Evolutionary conservation across 1,140 invertebrate genomes (phyloP), one percentile per base, ranked within the genome.

Genomic region (Olivierus martensii): DNA sequence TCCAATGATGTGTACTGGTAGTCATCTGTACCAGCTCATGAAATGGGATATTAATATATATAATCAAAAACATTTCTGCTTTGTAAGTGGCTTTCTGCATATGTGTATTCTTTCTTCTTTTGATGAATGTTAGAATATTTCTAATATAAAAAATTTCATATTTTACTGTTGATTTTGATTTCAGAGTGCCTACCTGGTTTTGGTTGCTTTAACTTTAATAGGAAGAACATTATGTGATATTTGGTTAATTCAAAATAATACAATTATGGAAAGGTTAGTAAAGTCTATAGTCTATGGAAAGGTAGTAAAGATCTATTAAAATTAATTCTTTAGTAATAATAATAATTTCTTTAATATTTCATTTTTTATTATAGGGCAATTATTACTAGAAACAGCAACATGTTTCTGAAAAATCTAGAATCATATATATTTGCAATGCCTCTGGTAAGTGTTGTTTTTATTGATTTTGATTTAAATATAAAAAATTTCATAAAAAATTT

Each of bases 221-320:
- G 77, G 83, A 5, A 77, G 93, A 64, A 95, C 93, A 0, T 75
- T 93, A 21, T 95, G 90, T 66, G 94, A 99, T 73, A 77, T 99
- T 45, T 98, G 91, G 90, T 82, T 97, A 73, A 98, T 99, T 58
- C 82, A 87, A 61, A 87, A 87, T 69, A 82, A 83, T 14, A 98
- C 93, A 2, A 75, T 85, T 51, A 83, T 97, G 62, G 93, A 98
- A 77, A 62, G 53, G 49, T 57, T 59, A 57, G 53, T 45, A 45
- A 60, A 58, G 51, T n/a, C n/a, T n/a, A n/a, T n/a, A n/a, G n/a
- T n/a, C n/a, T n/a, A 15, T 10, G 41, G n/a, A n/a, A n/a, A n/a
- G 15, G 11, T 44, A 15, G 43, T 19, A 34, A 18, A 18, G n/a
- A 18, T 18, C 14, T 12, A 18, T 15, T 59, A 56, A 34, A 52